A percentile compares a stretch with the other conserved stretches of the same genome.
Conservation (phyloP, 2,888 invertebrate genomes). For the Elysia crispata region DNA sequence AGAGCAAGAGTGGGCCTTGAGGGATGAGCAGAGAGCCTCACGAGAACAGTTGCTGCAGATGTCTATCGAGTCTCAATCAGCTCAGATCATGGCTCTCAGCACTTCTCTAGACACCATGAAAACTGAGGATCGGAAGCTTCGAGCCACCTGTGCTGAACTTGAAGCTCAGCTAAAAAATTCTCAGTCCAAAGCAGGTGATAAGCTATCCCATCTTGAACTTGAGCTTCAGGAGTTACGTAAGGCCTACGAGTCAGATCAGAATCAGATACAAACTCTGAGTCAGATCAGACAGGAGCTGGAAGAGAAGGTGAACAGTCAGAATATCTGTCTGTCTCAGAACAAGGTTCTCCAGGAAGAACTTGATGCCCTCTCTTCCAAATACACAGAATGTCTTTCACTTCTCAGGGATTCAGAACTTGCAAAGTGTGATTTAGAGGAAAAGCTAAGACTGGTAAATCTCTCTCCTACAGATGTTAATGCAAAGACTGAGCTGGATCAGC, state of each 20-base stretch:
- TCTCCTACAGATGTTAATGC: background rate
- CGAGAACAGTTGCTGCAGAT: conserved; percentile 23
- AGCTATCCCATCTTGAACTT: conserved; percentile 19
- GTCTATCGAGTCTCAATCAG: conserved; percentile 28
- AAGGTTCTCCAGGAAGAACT: conserved; percentile 9
- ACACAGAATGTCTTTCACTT: conserved; percentile 35
- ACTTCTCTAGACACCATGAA: background rate
- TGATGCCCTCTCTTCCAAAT: conserved; percentile 9
- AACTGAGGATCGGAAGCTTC: background rate
- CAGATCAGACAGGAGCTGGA: conserved; percentile 52
- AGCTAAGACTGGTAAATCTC: no score
- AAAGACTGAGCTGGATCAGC: background rate
- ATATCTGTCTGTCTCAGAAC: background rate
- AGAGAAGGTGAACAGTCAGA: conserved; percentile 10
- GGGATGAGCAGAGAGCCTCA: conserved; percentile 26
- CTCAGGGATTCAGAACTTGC: conserved; percentile 5
- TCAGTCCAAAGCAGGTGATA: background rate
- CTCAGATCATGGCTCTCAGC: background rate
- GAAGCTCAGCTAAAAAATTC: background rate
- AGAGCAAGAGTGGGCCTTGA: conserved; percentile 3
- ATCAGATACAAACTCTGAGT: conserved; percentile 45
- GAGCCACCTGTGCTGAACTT: conserved; percentile 7
- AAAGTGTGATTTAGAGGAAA: conserved; percentile 30
- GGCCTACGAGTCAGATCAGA: conserved; percentile 46
- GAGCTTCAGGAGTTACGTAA: conserved; percentile 45